Base-by-base conservation (phyloP, 1,140 invertebrate genomes). In the Apis cerana region DNA sequence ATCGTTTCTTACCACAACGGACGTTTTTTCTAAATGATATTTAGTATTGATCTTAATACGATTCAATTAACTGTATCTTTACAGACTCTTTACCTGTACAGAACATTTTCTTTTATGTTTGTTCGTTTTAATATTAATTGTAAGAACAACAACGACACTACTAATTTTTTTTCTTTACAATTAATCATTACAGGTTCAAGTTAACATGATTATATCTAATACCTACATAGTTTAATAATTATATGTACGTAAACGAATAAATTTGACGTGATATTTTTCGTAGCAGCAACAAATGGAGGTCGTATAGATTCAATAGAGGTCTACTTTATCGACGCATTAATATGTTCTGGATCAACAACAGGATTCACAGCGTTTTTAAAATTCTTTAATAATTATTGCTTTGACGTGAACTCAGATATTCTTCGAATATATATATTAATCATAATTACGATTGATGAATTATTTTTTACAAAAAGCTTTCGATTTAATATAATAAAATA, bases 51-150 rank as follows among this genome's bases (percentile, higher is more conserved):
- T 68, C 64, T 52, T 52, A 68, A 23, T 72, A 50, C 62, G n/a
- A 75, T 23, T 68, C 64, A 15, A 56, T 68, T 52, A 74, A 87
- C n/a, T 69, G 74, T 21, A 86, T 86, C 82, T 84, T 83, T 80
- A 83, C 86, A 84, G 76, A 86, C 81, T 80, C 54, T 70, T 79
- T 65, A 84, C 69, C 86, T 84, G 86, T 88, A 88, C 86, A 87
- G 86, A 88, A 88, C 81, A 80, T 78, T 83, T 62, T 71, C 21
- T 27, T 62, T 78, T 23, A 19, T n/a, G 43, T 80, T 10, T 48
- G 13, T 50, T 62, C 15, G 21, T n/a, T 54, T 72, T 61, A 74
- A 3, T 64, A 74, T 58, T 75, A 76, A 79, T 87, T 54, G 64
- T 80, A 81, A 71, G 72, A 83, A 77, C 78, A 86, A 88, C 65